Evolutionary conservation across 1,140 invertebrate species (phyloP).

Genomic region (Euborellia annulipes): DNA sequence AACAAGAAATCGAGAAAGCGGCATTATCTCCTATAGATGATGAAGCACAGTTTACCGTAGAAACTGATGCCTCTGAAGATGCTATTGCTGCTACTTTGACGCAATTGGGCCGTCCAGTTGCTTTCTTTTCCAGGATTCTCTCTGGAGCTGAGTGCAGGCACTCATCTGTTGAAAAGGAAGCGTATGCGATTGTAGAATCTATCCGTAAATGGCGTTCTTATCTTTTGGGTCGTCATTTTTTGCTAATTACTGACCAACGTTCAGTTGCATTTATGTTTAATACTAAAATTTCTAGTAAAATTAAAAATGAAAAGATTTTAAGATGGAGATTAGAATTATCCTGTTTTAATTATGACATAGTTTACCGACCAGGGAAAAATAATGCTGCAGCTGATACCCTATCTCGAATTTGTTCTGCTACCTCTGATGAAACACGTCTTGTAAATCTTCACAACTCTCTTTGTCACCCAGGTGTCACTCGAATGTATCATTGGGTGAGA

Average conservation of each 20-base stretch:
- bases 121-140: slow-evolving; percentile 12
- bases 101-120: slow-evolving; percentile 8
- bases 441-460: no score
- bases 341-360: slow-evolving; percentile 17
- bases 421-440: no score
- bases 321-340: slow-evolving; percentile 16
- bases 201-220: slow-evolving; percentile 12
- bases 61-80: no score
- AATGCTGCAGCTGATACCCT: slow-evolving; percentile 20
- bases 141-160: no score
- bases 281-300: slow-evolving; percentile 12
- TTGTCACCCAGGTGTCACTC: no score
- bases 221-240: slow-evolving; percentile 14
- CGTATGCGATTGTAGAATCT: slow-evolving; percentile 13
- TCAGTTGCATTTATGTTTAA: slow-evolving; percentile 17
- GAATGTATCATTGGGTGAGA: no score
- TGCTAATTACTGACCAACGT: slow-evolving; percentile 16
- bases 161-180: slow-evolving; percentile 14
- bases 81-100: slow-evolving; percentile 13
- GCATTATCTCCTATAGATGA: not conserved
- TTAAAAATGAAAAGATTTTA: slow-evolving; percentile 19
- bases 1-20: not conserved
- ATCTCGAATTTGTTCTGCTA: slow-evolving; percentile 12
- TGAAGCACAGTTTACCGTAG: not conserved
- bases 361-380: slow-evolving; percentile 17